Conservation (phyloP, 1,140 invertebrate species). For the Cephus cinctus region DNA sequence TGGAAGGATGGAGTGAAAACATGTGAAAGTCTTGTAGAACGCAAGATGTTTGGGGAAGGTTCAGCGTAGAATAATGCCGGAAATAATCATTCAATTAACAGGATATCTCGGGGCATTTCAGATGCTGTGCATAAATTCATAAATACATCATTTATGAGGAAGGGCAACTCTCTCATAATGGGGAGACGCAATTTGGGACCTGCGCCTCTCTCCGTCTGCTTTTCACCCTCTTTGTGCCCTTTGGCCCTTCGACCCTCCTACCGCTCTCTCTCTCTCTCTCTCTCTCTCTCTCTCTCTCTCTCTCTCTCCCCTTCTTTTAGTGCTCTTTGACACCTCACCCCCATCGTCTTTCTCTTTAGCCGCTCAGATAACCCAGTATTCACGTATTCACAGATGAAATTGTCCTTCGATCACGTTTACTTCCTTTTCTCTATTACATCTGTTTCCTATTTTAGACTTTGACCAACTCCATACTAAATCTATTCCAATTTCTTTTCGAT, state of each 20-base stretch:
- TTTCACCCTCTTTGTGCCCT: neutral
- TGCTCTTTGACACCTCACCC: neutral
- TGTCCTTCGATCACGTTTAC: neutral
- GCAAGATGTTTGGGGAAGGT: no score
- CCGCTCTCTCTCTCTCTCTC: constrained; percentile 8
- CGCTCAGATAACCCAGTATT: neutral
- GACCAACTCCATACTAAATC: no score
- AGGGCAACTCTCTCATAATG: neutral
- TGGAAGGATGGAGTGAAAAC: no score
- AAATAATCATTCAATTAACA: constrained; percentile 7
- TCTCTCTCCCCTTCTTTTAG: neutral
- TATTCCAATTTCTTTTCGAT: no score
- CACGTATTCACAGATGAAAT: neutral
- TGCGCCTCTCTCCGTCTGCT: neutral
- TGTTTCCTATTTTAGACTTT: no score
- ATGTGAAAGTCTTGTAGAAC: no score
- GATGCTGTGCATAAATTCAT: constrained; percentile 1
- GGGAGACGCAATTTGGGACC: neutral
- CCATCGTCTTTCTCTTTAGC: no score
- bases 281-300: neutral
- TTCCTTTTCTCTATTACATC: neutral
- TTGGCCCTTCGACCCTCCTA: neutral
- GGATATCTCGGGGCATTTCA: neutral
- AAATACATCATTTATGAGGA: constrained; percentile 3
- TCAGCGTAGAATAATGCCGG: no score